These are phyloP conservation scores for Tetragnatha versicolor DNA, from an alignment of 1,140 invertebrate genomes.

Conservation along the genomic window DNA sequence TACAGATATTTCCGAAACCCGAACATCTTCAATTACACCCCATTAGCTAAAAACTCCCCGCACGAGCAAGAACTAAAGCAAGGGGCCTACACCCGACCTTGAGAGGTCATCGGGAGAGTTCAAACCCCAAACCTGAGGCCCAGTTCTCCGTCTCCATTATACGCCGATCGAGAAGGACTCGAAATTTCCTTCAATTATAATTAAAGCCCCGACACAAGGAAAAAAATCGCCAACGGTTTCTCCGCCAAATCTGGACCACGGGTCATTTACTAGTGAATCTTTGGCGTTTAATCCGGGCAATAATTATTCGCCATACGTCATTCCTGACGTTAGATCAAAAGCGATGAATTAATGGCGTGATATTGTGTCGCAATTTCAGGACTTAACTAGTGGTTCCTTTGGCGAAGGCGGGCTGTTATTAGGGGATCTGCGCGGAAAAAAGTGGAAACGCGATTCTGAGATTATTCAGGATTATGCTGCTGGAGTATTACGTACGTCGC, in stretches of 20 bases:
- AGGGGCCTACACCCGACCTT: constrained; percentile 16
- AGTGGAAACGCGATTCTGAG: too few relatives aligned
- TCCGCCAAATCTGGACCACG: constrained; percentile 9
- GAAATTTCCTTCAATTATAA: constrained; percentile 40
- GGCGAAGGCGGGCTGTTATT: background rate
- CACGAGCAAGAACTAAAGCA: background rate
- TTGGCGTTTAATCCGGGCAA: background rate
- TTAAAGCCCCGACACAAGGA: constrained; percentile 3
- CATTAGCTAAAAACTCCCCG: constrained; percentile 28
- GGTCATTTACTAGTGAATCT: background rate
- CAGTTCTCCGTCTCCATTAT: constrained; percentile 1
- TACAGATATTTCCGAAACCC: background rate
- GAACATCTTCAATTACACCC: constrained; percentile 18
- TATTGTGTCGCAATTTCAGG: constrained; percentile 18
- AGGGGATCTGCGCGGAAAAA: too few relatives aligned
- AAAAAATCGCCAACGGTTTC: background rate
- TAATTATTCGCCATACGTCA: constrained; percentile 45
- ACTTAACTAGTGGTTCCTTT: background rate
- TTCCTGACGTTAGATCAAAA: background rate
- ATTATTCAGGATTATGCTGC: too few relatives aligned
- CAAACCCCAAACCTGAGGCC: background rate
- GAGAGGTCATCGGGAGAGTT: constrained; percentile 3
- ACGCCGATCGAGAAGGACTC: background rate
- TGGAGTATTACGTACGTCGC: too few relatives aligned
- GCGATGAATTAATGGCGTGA: constrained; percentile 30